Evolutionary conservation across 2,888 invertebrate genomes (phyloP).

Genomic region (Caenorhabditis panamensis): DNA sequence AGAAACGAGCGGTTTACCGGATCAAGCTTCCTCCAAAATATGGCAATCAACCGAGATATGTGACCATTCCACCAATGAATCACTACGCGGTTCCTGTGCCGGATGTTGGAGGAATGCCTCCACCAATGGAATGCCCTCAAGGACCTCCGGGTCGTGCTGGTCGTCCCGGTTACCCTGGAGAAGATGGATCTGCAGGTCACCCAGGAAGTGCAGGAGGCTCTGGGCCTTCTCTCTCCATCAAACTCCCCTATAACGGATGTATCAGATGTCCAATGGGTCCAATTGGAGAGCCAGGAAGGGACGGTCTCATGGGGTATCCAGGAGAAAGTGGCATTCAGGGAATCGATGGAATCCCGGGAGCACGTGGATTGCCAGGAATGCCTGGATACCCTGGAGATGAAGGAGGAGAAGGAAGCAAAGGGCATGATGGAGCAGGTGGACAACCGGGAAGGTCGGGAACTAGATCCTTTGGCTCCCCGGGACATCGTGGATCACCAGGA

Average conservation of each 20-base stretch:
- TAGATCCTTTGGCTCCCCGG: slow-evolving; percentile 27
- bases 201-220: slow-evolving; percentile 50
- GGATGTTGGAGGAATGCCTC: slow-evolving; percentile 42
- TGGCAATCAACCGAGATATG: slow-evolving; percentile 35
- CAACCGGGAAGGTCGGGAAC: slow-evolving; percentile 50
- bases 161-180: slow-evolving; percentile 50
- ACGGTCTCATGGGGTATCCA: slow-evolving; percentile 41
- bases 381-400: slow-evolving; percentile 43
- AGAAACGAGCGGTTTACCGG: slow-evolving; percentile 39
- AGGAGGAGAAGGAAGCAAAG: slow-evolving; percentile 31
- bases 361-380: slow-evolving; percentile 31
- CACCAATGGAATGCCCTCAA: slow-evolving; percentile 27
- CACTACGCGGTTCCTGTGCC: slow-evolving; percentile 36
- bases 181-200: slow-evolving; percentile 38
- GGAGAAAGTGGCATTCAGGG: slow-evolving; percentile 31
- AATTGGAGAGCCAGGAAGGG: slow-evolving; percentile 37
- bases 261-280: slow-evolving; percentile 55
- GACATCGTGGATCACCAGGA: slow-evolving; percentile 35
- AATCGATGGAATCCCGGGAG: slow-evolving; percentile 40
- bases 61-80: slow-evolving; percentile 29
- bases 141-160: slow-evolving; percentile 53
- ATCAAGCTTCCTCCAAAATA: slow-evolving; percentile 29
- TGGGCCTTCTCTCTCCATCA: slow-evolving; percentile 45
- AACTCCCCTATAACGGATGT: slow-evolving; percentile 55
- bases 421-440: slow-evolving; percentile 43